Base-by-base conservation (phyloP, 2,113 vertebrate species). In the Agelaius phoeniceus region DNA sequence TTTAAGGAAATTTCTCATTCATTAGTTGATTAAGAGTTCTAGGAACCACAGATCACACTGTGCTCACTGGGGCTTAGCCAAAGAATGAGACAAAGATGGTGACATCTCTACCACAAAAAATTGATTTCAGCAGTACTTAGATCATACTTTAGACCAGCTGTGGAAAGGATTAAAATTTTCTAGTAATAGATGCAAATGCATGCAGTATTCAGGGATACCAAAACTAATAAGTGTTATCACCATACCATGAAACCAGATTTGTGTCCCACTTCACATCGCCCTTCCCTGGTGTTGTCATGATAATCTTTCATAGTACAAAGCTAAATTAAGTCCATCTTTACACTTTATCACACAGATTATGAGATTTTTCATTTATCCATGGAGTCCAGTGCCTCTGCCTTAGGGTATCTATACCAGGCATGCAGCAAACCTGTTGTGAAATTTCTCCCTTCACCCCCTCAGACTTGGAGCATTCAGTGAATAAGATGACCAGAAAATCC, bases 301-400 rank as follows among this genome's bases (percentile, higher is more conserved):
- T 19, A 28, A 15, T 30, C 28, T 63, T 74, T 28, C 7, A 1
- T 43, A 71, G 72, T 8, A 24, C 9, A n/a, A 26, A 67, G 23
- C 4, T 54, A 52, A 88, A 67, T 33, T 49, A 68, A 66, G 5
- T 43, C 68, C 49, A 31, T 58, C 51, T 44, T 84, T 57, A 8
- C 35, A 8, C 6, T 74, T 74, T 26, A n/a, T 10, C 52, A 69
- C 49, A 73, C 37, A 73, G 27, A 52, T 48, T 21, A 75, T 37
- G 58, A 80, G 44, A 48, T 10, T 83, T 58, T 85, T 75, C 35
- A 27, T 55, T 58, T 2, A 2, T n/a, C 41, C 6, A 1, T 13
- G 22, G 23, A 4, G 37, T 26, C 1, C 1, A 66, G 6, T 3
- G 3, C 11, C 2, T 7, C 69, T 68, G 23, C 62, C 2, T 11